These are phyloP conservation scores for Sapajus apella DNA, from an alignment of 2,113 vertebrate genomes.

Conservation along the genomic window DNA sequence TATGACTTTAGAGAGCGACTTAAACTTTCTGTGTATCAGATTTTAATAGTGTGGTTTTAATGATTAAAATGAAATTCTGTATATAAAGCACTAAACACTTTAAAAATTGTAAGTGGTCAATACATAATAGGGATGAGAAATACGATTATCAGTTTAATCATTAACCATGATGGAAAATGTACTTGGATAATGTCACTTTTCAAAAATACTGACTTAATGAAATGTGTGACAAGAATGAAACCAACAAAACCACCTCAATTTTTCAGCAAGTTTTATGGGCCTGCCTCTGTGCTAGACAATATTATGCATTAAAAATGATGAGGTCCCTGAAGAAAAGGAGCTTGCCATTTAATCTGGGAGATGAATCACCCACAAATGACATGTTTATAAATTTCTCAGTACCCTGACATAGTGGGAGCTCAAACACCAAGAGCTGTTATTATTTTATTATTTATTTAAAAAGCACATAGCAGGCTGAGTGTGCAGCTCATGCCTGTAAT, in stretches of 20 bases:
- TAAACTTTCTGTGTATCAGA: background rate
- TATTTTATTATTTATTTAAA: constrained; percentile 23
- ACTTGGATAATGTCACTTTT: constrained; percentile 15
- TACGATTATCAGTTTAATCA: background rate
- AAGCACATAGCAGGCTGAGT: background rate
- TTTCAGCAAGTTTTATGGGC: background rate
- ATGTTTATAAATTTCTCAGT: background rate
- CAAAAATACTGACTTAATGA: constrained; percentile 9
- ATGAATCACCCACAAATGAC: background rate
- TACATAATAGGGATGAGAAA: background rate
- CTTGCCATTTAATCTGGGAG: constrained; percentile 2
- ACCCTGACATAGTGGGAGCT: background rate
- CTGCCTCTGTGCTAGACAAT: background rate
- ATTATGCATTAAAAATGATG: background rate
- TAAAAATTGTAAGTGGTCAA: background rate
- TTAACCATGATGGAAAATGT: constrained; percentile 36
- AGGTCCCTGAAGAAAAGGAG: background rate
- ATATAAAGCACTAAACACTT: background rate
- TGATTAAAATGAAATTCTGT: background rate
- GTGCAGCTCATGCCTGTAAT: too few species aligned
- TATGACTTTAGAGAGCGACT: constrained; percentile 10
- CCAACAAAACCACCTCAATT: background rate
- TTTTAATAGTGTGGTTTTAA: background rate
- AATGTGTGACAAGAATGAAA: constrained; percentile 32
- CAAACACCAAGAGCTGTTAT: background rate